Percentiles rank a stretch among this genome's conserved stretches.
phyloP scores from a whole-genome alignment of 2,113 vertebrate genomes.

The Oryzias javanicus region DNA sequence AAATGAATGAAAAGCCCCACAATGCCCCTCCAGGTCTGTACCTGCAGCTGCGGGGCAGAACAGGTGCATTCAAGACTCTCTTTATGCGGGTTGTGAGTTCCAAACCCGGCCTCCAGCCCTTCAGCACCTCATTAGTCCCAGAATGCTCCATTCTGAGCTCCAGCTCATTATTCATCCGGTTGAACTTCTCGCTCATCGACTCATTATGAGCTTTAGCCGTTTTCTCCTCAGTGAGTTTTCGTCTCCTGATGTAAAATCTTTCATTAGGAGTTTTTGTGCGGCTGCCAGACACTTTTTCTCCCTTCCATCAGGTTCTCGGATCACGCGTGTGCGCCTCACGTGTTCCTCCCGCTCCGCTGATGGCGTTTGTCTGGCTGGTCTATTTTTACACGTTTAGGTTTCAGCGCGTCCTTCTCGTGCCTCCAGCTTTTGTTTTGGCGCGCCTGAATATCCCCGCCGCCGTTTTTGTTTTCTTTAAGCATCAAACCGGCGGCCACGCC shows the following conservation, averaged over 20 bases:
- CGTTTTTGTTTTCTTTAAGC: background rate
- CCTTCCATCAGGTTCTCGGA: slow-evolving; percentile 14
- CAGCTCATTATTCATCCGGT: background rate
- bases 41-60: slow-evolving; percentile 19
- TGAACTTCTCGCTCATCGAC: background rate
- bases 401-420: slow-evolving; percentile 42
- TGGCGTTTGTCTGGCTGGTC: slow-evolving; percentile 25
- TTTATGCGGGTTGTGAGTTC: no score
- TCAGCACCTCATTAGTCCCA: slow-evolving; percentile 41
- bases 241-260: no score
- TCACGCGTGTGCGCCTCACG: background rate
- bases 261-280: no score
- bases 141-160: background rate
- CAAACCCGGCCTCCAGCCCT: slow-evolving; percentile 13
- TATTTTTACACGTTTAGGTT: slow-evolving; percentile 61
- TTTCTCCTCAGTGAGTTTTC: no score
- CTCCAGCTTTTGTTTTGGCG: slow-evolving; percentile 63
- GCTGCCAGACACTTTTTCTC: background rate
- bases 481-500: slow-evolving; percentile 13
- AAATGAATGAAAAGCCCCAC: background rate
- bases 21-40: background rate
- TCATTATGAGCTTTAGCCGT: no score
- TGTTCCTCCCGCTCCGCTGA: background rate
- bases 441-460: slow-evolving; percentile 10
- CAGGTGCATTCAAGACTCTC: slow-evolving; percentile 31